Evolutionary conservation across 2,113 vertebrate species (phyloP).

Genomic region (Mixornis gularis): DNA sequence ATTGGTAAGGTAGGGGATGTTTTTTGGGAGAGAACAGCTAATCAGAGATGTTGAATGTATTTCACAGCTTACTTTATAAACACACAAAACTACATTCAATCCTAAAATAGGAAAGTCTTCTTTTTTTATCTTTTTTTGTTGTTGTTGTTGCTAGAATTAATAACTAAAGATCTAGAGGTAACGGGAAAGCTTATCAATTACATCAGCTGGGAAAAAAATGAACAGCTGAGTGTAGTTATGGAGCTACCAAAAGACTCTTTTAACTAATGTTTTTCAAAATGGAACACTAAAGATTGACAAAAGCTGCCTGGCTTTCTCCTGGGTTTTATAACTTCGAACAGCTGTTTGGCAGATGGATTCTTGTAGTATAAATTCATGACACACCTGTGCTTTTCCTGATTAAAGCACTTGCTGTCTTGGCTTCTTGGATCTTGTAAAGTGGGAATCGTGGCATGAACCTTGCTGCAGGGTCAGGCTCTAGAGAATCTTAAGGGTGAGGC

Average conservation of each 20-base stretch:
- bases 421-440: not conserved
- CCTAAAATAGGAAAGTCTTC: not conserved
- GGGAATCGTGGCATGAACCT: fast-evolving
- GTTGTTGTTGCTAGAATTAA: not conserved
- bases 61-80: not conserved
- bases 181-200: not conserved
- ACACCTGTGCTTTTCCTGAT: not conserved
- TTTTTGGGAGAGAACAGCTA: not conserved
- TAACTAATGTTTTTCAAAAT: not conserved
- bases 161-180: not conserved
- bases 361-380: not conserved
- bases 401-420: not conserved
- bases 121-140: not conserved
- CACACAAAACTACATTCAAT: not conserved
- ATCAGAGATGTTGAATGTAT: not conserved
- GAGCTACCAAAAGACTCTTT: not conserved
- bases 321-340: not conserved
- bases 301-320: not conserved
- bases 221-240: not conserved
- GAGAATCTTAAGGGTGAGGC: not conserved
- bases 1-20: not conserved
- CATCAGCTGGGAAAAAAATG: not conserved
- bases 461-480: fast-evolving
- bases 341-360: not conserved
- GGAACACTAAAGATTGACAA: not conserved